Conservation (phyloP, 2,888 invertebrate genomes). For the Drosophila suboccidentalis region DNA sequence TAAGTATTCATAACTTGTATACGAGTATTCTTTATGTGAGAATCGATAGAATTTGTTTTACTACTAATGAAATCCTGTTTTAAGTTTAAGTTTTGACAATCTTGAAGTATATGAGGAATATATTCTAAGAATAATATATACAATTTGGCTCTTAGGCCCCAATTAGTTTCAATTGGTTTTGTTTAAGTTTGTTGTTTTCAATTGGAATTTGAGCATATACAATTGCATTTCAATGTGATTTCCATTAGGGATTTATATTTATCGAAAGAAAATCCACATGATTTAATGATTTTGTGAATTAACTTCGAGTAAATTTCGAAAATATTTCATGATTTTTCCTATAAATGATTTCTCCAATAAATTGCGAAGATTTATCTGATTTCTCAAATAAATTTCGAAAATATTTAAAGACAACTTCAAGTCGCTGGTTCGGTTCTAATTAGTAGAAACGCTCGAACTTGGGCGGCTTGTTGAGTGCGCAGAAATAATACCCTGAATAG, state of each 20-base stretch:
- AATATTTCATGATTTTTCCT: background rate
- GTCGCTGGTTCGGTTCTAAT: constrained; percentile 11
- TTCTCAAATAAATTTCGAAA: background rate
- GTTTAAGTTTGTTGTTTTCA: constrained; percentile 40
- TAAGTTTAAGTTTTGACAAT: too few species aligned
- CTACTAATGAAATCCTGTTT: too few species aligned
- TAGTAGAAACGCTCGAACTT: constrained; percentile 84
- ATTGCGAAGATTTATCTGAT: too few species aligned
- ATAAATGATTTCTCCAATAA: background rate
- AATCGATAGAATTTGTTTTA: too few species aligned
- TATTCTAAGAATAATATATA: constrained; percentile 44
- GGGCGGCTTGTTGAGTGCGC: constrained; percentile 85
- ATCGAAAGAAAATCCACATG: background rate
- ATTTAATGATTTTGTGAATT: background rate
- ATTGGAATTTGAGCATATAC: constrained; percentile 72
- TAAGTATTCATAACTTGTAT: too few species aligned
- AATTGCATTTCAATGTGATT: constrained; percentile 54
- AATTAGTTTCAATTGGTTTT: constrained; percentile 20
- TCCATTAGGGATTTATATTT: background rate
- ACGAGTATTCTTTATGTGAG: too few species aligned
- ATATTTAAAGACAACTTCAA: background rate
- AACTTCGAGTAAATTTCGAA: too few species aligned
- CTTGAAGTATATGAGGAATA: too few species aligned
- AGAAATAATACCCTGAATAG: constrained; percentile 85
- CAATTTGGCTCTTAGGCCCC: constrained; percentile 49